phyloP scores from a whole-genome alignment of 2,888 invertebrate species.

The Nephrotoma flavescens region DNA sequence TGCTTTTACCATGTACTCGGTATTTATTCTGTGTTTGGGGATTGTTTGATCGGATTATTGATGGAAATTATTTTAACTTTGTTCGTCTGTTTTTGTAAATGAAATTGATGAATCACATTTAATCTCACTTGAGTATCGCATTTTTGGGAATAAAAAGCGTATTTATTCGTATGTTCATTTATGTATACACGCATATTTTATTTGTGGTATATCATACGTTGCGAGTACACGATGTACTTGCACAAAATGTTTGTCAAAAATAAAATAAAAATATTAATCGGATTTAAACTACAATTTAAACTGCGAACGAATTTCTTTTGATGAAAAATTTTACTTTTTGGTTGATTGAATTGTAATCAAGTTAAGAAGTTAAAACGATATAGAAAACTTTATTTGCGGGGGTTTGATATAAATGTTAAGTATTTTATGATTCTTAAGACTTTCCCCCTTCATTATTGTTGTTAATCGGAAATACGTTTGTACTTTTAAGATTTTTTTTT shows the following conservation, averaged over 20 bases:
- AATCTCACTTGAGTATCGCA: background rate
- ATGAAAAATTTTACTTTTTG: background rate
- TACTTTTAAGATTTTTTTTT: background rate
- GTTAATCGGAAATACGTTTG: background rate
- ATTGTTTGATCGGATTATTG: background rate
- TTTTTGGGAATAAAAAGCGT: background rate
- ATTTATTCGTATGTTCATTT: background rate
- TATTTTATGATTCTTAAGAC: background rate
- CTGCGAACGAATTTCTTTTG: background rate
- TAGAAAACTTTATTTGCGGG: background rate
- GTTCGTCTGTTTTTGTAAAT: background rate
- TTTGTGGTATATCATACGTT: background rate
- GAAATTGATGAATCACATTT: background rate
- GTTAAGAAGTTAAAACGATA: background rate
- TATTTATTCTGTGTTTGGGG: background rate
- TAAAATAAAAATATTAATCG: background rate
- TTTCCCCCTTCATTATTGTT: background rate
- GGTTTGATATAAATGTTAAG: background rate
- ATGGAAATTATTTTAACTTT: background rate
- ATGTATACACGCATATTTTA: background rate
- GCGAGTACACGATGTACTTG: background rate
- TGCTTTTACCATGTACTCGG: background rate
- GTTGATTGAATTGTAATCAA: background rate
- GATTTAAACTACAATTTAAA: background rate
- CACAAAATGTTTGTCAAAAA: background rate